Evolutionary conservation across 2,888 invertebrate genomes (phyloP), one percentile per base, ranked within the genome.

Genomic region (Mycogona germanica): DNA sequence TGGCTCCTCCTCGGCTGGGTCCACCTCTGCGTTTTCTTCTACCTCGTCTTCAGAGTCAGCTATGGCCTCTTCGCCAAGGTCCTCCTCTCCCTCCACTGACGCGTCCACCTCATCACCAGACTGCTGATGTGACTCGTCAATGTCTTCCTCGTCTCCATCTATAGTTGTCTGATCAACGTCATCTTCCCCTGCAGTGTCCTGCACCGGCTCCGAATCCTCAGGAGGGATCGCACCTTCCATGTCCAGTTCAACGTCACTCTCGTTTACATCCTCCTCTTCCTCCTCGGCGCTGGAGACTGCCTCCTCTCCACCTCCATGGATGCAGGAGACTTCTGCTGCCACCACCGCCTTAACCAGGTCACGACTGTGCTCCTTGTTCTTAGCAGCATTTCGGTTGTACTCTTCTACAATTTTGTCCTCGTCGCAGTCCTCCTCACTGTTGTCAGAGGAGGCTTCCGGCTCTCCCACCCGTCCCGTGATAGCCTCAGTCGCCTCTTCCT

Each of bases 41-140:
- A 28, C 28, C 23, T 32, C 49, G 14, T 25, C 28, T 14, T 52
- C 38, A 14, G 23, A 23, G 21, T 49, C 44, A n/a, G 38, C 59
- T 7, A 58, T 58, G 14, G 62, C 62, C 30, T 60, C 61, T 17
- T 62, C 59, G n/a, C 55, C 58, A n/a, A 44, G 42, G 30, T 58
- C 55, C 6, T 48, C 46, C 28, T 55, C 55, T 40, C 59, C 58
- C 21, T 57, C 58, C n/a, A 55, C 46, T 3, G 41, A 55, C 4
- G 48, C 55, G 2, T 57, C 56, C 19, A 56, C 56, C 14, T 53
- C 45, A 9, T 57, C 53, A 9, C 55, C 57, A 46, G 51, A 56
- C 35, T 59, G 59, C 14, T 57, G 56, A 7, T 60, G 60, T 17
- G 62, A 61, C 23, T 63, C 62, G 38, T 60, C 60, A 6, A 60